phyloP scores from a whole-genome alignment of 2,888 invertebrate genomes.

The Orthosia gothica region DNA sequence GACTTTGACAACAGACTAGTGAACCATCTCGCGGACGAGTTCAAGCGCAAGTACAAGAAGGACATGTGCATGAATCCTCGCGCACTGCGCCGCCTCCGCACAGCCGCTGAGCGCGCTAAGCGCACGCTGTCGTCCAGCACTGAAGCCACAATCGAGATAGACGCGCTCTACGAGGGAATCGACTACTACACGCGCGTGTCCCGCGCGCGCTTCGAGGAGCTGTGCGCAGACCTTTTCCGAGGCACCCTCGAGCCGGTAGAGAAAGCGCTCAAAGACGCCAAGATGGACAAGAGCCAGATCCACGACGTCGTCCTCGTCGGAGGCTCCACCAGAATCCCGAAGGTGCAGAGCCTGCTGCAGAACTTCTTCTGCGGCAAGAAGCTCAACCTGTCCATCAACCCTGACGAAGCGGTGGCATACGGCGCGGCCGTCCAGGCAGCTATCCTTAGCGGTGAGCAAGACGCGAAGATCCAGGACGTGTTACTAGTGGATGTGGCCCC shows the following conservation, averaged over 20 bases:
- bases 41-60: slow-evolving; percentile 94
- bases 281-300: slow-evolving; percentile 94
- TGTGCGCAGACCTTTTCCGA: slow-evolving; percentile 94
- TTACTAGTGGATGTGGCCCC: slow-evolving; percentile 92
- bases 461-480: slow-evolving; percentile 94
- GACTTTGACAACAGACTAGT: slow-evolving; percentile 94
- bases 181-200: slow-evolving; percentile 94
- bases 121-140: slow-evolving; percentile 95
- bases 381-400: slow-evolving; percentile 94
- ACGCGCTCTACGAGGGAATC: slow-evolving; percentile 94
- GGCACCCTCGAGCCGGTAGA: slow-evolving; percentile 95
- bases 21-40: slow-evolving; percentile 93
- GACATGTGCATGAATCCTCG: slow-evolving; percentile 93
- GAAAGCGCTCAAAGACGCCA: slow-evolving; percentile 95
- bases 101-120: slow-evolving; percentile 95
- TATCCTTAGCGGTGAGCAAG: slow-evolving; percentile 94
- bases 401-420: slow-evolving; percentile 96
- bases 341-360: slow-evolving; percentile 94
- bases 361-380: slow-evolving; percentile 95
- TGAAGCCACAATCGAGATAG: slow-evolving; percentile 94
- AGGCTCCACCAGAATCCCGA: slow-evolving; percentile 96
- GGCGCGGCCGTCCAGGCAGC: slow-evolving; percentile 95
- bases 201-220: slow-evolving; percentile 95
- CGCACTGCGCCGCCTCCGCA: slow-evolving; percentile 93
- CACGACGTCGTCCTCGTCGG: slow-evolving; percentile 96